Conservation (phyloP, 2,797 vertebrate species). For the Capromys pilorides region DNA sequence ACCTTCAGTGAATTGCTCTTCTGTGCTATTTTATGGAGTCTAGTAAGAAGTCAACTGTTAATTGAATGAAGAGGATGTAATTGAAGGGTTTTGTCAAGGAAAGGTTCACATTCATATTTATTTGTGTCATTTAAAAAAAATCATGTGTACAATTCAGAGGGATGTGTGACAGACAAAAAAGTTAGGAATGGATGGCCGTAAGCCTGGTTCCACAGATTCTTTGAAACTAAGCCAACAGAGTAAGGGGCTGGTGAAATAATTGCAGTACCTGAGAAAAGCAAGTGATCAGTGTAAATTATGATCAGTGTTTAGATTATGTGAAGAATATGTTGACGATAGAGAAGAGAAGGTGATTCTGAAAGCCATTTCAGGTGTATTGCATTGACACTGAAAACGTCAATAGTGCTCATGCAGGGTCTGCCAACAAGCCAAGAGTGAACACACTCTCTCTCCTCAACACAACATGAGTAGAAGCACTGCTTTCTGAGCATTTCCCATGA, state of each 20-base stretch:
- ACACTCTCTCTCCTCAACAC: accelerated
- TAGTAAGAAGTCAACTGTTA: not conserved
- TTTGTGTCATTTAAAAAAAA: not conserved
- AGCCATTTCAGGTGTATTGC: not conserved
- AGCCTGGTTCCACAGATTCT: not conserved
- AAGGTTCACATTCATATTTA: not conserved
- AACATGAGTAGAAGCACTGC: not conserved
- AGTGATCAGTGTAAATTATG: not conserved
- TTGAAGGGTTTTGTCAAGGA: not conserved
- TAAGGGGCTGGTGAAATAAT: not conserved
- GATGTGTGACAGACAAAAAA: not conserved
- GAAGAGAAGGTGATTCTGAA: not conserved
- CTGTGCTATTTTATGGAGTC: not conserved
- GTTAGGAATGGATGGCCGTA: not conserved
- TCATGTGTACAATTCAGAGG: not conserved
- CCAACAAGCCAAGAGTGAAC: not conserved
- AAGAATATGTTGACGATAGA: not conserved
- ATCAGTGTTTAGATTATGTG: not conserved
- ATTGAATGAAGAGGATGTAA: not conserved
- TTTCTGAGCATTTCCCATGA: not conserved
- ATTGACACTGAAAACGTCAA: not conserved
- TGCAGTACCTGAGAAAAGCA: not conserved
- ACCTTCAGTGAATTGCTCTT: not conserved
- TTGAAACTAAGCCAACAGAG: not conserved
- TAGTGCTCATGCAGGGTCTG: not conserved